Base-by-base conservation (phyloP, 2,113 vertebrate species). In the Nycticorax nycticorax region DNA sequence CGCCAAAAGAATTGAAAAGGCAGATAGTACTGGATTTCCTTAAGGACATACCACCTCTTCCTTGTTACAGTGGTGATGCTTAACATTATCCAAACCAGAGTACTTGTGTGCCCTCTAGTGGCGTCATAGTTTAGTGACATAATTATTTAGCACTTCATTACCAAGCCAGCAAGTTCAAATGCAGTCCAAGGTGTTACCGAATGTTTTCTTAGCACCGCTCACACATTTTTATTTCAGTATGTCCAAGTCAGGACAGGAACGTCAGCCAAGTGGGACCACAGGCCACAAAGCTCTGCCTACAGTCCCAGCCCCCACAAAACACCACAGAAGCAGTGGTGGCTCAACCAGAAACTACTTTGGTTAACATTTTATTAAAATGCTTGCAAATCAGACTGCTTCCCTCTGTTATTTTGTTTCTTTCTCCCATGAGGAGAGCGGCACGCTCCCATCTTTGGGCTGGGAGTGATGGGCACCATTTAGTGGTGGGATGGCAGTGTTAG, bases 91-190 rank as follows among this genome's bases (percentile, higher is more conserved):
- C 10, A 9, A 57, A 88, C 4, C 37, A 22, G 63, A 14, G 96
- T 69, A 14, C 94, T 93, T 78, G 39, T 85, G 22, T 92, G 97
- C 97, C 97, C 88, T 95, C 97, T 97, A 96, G 97, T 94, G 97
- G 97, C 45, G 0, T 6, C 39, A 21, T 2, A 3, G 33, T 6
- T 69, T 27, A 57, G 56, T 8, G 71, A 45, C 79, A 79, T 2
- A 39, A 43, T 55, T 20, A 57, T 35, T 59, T 14, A 18, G 9
- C 9, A 3, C 57, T 59, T 74, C 22, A 2, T 18, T 12, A 6
- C 9, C 28, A n/a, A 59, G 45, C 1, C 23, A 6, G 6, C 27
- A 9, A 56, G 53, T 32, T 75, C 55, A 52, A 84, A 48, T 4
- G 27, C 39, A 57, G 26, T 4, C 16, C 21, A 1, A n/a, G 22